Percentiles rank a stretch among this genome's conserved stretches.
These are phyloP conservation scores for Microctonus aethiopoides DNA, from an alignment of 2,888 invertebrate species.

Conservation along the genomic window DNA sequence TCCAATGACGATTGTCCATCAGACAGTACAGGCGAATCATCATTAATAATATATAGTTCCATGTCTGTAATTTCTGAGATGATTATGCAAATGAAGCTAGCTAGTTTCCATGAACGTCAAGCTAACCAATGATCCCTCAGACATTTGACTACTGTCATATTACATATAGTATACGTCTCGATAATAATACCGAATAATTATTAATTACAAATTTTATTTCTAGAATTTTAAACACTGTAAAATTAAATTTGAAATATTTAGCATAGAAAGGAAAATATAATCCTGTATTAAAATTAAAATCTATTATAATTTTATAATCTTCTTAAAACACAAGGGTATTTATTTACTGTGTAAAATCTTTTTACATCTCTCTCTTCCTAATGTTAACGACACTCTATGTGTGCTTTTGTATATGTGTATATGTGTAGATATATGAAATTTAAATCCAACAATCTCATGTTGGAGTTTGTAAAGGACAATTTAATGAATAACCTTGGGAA, in stretches of 20 bases:
- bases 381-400: not conserved
- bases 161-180: not conserved
- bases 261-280: not conserved
- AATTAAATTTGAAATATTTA: too few species aligned
- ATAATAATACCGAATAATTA: slow-evolving; percentile 13
- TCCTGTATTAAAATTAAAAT: too few species aligned
- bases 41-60: not conserved
- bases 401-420: too few species aligned
- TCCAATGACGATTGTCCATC: not conserved
- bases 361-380: not conserved
- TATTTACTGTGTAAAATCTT: not conserved
- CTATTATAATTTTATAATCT: not conserved
- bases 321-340: not conserved
- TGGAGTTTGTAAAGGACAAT: slow-evolving; percentile 47
- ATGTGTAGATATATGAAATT: not conserved
- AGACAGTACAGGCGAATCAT: not conserved
- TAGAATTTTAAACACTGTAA: too few species aligned
- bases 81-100: slow-evolving; percentile 55
- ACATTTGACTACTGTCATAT: not conserved
- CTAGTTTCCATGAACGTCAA: slow-evolving; percentile 46
- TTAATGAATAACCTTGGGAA: slow-evolving; percentile 55
- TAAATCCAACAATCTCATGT: slow-evolving; percentile 21
- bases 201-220: not conserved
- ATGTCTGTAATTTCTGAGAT: slow-evolving; percentile 52
- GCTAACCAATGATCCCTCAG: slow-evolving; percentile 24